phyloP scores from a whole-genome alignment of 2,113 vertebrate species.

The Bubo scandiacus region DNA sequence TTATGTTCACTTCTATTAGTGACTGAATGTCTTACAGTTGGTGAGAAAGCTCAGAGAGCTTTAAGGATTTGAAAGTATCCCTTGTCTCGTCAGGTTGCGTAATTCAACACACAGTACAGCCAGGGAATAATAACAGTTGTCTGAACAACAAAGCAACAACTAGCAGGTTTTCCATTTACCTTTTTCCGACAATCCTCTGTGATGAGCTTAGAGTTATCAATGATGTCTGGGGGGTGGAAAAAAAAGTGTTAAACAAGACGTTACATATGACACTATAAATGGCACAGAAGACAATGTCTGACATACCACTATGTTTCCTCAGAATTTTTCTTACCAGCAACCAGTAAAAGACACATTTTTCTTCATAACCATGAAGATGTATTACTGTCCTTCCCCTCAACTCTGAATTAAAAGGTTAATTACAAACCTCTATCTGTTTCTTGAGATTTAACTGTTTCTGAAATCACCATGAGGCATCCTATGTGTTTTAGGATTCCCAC shows the following conservation, averaged over 20 bases:
- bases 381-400: neutral
- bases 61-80: neutral
- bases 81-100: neutral
- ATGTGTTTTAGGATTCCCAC: neutral
- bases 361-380: neutral
- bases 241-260: neutral
- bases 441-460: neutral
- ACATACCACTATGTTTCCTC: neutral
- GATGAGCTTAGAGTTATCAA: conserved; percentile 93
- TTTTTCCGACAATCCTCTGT: conserved; percentile 91
- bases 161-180: conserved; percentile 61
- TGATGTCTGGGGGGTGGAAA: conserved; percentile 80
- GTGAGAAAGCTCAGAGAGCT: neutral
- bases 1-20: neutral
- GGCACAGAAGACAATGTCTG: neutral
- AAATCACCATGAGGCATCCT: neutral
- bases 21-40: neutral
- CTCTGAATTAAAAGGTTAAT: neutral
- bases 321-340: neutral
- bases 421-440: neutral
- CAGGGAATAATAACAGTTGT: neutral
- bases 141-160: neutral
- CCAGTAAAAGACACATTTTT: neutral
- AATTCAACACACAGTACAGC: neutral
- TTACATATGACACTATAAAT: neutral